These are phyloP conservation scores for Lissonota sp. DNA, from an alignment of 2,888 invertebrate species.

Conservation along the genomic window DNA sequence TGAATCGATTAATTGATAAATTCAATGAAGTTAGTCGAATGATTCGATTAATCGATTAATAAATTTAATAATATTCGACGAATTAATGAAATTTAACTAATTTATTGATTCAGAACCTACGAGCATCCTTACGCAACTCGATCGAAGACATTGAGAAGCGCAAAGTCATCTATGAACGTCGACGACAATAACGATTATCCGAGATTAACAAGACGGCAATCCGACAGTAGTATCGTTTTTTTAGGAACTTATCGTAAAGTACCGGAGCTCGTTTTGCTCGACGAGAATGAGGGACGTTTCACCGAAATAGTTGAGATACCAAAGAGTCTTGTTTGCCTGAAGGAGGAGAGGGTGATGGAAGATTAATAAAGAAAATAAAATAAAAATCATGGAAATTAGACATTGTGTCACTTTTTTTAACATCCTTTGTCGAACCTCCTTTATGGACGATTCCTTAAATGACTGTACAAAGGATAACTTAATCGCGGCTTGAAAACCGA, in stretches of 20 bases:
- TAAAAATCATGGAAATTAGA: too few relatives aligned
- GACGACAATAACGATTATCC: conserved; percentile 20
- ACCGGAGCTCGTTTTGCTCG: conserved; percentile 74
- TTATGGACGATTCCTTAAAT: too few relatives aligned
- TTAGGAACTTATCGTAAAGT: conserved; percentile 74
- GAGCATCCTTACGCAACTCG: conserved; percentile 71
- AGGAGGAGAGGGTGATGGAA: conserved; percentile 52
- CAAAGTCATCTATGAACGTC: conserved; percentile 46
- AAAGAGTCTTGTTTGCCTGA: conserved; percentile 49
- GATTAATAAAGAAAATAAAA: too few relatives aligned
- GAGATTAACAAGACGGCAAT: conserved; percentile 59
- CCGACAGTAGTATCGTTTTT: conserved; percentile 72
- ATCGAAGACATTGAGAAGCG: conserved; percentile 64
- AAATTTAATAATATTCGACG: not conserved
- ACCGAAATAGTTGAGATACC: conserved; percentile 51
- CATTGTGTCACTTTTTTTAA: too few relatives aligned
- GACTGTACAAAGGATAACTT: too few relatives aligned
- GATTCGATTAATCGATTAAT: too few relatives aligned
- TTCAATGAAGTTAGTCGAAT: too few relatives aligned
- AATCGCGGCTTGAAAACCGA: too few relatives aligned
- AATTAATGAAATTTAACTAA: conserved; percentile 3
- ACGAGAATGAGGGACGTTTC: conserved; percentile 67
- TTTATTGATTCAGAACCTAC: conserved; percentile 28
- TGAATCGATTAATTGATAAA: too few relatives aligned
- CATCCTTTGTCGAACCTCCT: too few relatives aligned